Conservation (phyloP, 2,797 vertebrate species). For the Anas capensis region DNA sequence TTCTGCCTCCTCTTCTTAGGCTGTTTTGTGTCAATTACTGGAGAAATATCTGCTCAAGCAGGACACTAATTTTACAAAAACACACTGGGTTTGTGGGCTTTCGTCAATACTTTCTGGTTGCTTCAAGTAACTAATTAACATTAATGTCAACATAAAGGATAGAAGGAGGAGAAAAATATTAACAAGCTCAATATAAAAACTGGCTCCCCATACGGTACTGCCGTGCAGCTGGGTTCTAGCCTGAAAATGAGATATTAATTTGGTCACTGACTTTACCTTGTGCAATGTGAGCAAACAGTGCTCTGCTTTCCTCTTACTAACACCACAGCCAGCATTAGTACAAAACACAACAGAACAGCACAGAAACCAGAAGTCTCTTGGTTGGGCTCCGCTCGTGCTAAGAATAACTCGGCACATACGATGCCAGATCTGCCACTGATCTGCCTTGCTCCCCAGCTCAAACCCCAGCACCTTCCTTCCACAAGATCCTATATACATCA, state of each 20-base stretch:
- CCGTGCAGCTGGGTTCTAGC: background rate
- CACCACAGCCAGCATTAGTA: background rate
- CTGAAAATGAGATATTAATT: conserved; percentile 9
- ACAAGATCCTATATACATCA: background rate
- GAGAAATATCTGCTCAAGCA: conserved; percentile 49
- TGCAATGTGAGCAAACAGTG: conserved; percentile 1
- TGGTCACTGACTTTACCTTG: conserved; percentile 27
- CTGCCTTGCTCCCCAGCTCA: background rate
- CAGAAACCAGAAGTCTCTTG: conserved; percentile 27
- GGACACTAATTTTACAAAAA: conserved; percentile 56
- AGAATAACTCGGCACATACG: background rate
- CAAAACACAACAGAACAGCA: conserved; percentile 8
- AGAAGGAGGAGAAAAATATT: conserved; percentile 18
- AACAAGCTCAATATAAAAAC: background rate
- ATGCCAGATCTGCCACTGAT: background rate
- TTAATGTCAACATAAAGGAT: conserved; percentile 57
- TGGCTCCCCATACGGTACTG: background rate
- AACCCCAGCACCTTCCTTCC: background rate
- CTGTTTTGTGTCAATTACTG: conserved; percentile 55
- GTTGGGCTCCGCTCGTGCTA: background rate
- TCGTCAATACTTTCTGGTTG: conserved; percentile 56
- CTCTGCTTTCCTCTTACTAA: background rate
- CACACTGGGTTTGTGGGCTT: background rate
- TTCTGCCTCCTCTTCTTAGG: background rate
- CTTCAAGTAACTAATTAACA: conserved; percentile 52